Evolutionary conservation across 2,797 vertebrate species (phyloP), one percentile per base, ranked within the genome.

Genomic region (Sebastes vulpes): DNA sequence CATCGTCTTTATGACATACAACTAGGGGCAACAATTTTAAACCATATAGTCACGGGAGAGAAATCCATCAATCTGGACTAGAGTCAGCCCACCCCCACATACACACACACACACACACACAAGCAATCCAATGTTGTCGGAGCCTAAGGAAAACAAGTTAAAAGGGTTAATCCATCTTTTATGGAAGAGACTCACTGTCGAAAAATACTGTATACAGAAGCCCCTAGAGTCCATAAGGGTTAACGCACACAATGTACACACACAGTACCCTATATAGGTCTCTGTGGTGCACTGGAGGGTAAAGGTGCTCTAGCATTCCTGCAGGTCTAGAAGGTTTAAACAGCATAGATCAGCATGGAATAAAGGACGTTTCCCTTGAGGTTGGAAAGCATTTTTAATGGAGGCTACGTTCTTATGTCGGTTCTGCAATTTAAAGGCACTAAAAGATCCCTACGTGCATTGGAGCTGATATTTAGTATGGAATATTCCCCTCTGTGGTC

Each of bases 131-230:
- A 75, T 90, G 79, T 82, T 23, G 8, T 82, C 59, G 56, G 23
- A 66, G 78, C 85, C 89, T 52, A 18, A 84, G 77, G 89, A 79
- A 87, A 66, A 86, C 12, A n/a, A 84, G 70, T 83, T 88, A 82
- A 91, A 91, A 89, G 86, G 83, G 92, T 94, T 91, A 92, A 91
- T 93, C 83, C 50, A 89, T 92, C 86, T 83, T 83, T 72, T 82
- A 79, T 21, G 31, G 83, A 76, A 54, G 60, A 75, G 65, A 76
- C 57, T 20, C 72, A 75, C 66, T 68, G 77, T 83, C 20, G 25
- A 72, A 87, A 87, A 90, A 86, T 80, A 82, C 73, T 67, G 72
- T 77, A 82, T 64, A 83, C 74, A 81, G 81, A 48, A 73, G 63
- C 53, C 81, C 81, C 75, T 6, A 38, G 77, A 81, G 74, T 77